These are phyloP conservation scores for Nannoperca obscura DNA, from an alignment of 2,797 vertebrate genomes.

Conservation along the genomic window DNA sequence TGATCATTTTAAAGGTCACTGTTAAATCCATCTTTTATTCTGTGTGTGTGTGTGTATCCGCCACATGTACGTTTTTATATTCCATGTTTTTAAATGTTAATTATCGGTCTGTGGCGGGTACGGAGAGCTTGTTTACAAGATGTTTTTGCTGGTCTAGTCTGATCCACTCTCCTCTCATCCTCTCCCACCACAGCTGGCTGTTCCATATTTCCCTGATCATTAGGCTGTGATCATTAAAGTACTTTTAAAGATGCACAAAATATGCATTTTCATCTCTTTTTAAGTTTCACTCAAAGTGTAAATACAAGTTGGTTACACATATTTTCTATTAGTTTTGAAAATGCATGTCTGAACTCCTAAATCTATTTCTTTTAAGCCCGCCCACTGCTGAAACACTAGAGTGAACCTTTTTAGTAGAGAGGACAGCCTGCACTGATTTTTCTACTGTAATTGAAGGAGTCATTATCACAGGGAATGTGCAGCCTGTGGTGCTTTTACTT, in stretches of 20 bases:
- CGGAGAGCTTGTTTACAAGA: conserved; percentile 38
- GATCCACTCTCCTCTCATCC: conserved; percentile 15
- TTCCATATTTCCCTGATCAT: conserved; percentile 20
- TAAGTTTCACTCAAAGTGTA: not conserved
- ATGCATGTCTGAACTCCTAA: not conserved
- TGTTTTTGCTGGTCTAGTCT: conserved; percentile 13
- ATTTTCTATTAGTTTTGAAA: not conserved
- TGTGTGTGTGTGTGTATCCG: not conserved
- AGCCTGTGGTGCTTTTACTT: not conserved
- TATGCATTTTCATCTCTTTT: conserved; percentile 4
- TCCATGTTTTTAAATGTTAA: conserved; percentile 39
- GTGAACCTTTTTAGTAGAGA: not conserved
- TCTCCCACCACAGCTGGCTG: conserved; percentile 16
- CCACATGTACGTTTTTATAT: not conserved
- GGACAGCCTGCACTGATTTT: conserved; percentile 5
- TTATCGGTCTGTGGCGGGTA: conserved; percentile 15
- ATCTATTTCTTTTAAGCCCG: not conserved
- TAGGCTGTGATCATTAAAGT: conserved; percentile 15
- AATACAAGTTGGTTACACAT: not conserved
- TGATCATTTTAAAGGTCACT: conserved; percentile 22
- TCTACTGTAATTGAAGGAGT: not conserved
- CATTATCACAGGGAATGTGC: conserved; percentile 6
- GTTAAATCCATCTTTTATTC: conserved; percentile 7
- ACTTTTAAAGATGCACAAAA: conserved; percentile 5
- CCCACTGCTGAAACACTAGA: conserved; percentile 1